Conservation (phyloP, 1,140 invertebrate species). For the Camponotus floridanus region DNA sequence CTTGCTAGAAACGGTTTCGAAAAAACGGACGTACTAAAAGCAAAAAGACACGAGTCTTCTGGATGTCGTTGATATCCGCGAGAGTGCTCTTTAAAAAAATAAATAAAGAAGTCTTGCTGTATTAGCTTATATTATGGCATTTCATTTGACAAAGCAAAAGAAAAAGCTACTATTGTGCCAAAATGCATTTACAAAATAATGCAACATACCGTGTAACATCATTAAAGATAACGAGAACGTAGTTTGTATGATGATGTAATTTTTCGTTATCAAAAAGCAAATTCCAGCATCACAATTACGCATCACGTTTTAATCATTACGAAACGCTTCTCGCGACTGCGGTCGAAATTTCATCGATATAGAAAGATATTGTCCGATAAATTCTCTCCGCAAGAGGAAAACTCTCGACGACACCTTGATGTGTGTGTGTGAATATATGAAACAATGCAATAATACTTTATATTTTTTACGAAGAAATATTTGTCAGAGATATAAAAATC, state of each 20-base stretch:
- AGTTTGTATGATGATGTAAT: constrained; percentile 6
- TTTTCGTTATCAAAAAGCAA: constrained; percentile 36
- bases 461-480: neutral
- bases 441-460: constrained; percentile 5
- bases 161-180: constrained; percentile 5
- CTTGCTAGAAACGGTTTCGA: neutral
- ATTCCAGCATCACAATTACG: constrained; percentile 31
- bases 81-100: neutral
- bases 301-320: constrained; percentile 44
- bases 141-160: constrained; percentile 1
- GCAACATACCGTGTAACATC: neutral
- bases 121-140: neutral
- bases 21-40: constrained; percentile 43
- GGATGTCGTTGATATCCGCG: neutral
- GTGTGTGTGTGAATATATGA: constrained; percentile 22
- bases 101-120: neutral
- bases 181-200: constrained; percentile 5
- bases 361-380: neutral
- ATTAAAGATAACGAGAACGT: constrained; percentile 18
- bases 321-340: constrained; percentile 3
- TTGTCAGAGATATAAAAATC: neutral
- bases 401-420: constrained; percentile 19
- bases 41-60: constrained; percentile 1
- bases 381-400: constrained; percentile 23
- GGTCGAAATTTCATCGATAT: constrained; percentile 29